Evolutionary conservation across 2,888 invertebrate species (phyloP).

Genomic region (Pachydiplax longipennis): DNA sequence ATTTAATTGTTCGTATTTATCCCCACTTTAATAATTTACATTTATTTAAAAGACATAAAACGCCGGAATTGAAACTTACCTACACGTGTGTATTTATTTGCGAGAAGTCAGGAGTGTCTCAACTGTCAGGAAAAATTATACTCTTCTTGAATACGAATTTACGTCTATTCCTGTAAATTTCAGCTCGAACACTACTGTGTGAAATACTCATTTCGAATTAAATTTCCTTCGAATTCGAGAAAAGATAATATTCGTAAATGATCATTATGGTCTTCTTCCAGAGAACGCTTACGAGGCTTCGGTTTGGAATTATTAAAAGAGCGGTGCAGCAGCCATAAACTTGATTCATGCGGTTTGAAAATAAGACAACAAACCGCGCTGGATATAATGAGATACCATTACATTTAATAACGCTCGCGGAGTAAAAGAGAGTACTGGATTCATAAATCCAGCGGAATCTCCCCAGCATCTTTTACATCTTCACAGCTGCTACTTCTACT

Average conservation of each 20-base stretch:
- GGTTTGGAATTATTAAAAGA: neutral
- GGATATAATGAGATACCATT: neutral
- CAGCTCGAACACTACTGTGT: no score
- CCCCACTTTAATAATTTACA: no score
- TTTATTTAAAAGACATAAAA: no score
- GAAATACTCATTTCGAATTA: no score
- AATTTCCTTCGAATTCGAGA: no score
- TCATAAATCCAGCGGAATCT: neutral
- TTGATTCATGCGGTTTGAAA: neutral
- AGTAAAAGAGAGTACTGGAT: neutral
- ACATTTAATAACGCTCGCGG: neutral
- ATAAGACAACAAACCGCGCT: neutral
- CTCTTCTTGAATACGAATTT: no score
- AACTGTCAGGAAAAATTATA: no score
- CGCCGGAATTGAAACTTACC: no score
- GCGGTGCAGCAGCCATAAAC: neutral
- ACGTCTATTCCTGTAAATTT: no score
- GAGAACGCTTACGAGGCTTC: neutral
- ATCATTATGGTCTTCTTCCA: neutral
- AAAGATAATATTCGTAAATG: neutral
- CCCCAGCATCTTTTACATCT: neutral
- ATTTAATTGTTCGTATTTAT: no score
- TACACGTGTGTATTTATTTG: no score
- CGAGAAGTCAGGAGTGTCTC: no score
- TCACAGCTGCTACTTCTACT: neutral